phyloP scores from a whole-genome alignment of 2,888 invertebrate genomes.

The Microctonus brassicae region DNA sequence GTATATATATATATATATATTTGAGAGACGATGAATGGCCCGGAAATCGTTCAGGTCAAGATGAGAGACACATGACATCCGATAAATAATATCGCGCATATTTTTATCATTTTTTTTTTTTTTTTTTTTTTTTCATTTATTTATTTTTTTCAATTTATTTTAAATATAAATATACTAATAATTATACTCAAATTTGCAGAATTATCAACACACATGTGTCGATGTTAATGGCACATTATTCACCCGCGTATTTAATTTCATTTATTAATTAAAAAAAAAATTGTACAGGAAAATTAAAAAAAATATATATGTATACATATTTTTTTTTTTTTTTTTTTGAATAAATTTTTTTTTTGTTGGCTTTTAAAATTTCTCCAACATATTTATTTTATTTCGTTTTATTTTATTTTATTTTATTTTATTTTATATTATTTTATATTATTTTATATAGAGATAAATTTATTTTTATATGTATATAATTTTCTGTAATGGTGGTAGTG shows the following conservation, averaged over 20 bases:
- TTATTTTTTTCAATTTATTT: too few species aligned
- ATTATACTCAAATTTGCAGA: neutral
- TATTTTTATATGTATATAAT: slow-evolving; percentile 6
- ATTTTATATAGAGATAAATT: too few species aligned
- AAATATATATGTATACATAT: too few species aligned
- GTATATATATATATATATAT: neutral
- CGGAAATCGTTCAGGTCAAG: slow-evolving; percentile 43
- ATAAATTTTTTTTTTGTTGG: neutral
- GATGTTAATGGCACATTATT: neutral
- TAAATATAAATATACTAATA: neutral
- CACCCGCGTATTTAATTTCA: neutral
- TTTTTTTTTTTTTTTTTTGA: too few species aligned
- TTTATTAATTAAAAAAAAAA: neutral
- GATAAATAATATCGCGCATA: slow-evolving; percentile 40
- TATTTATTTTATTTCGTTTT: too few species aligned
- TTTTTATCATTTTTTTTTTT: slow-evolving; percentile 44
- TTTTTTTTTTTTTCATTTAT: too few species aligned
- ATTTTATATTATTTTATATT: too few species aligned
- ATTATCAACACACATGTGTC: neutral
- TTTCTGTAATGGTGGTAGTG: neutral
- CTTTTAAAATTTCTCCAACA: slow-evolving; percentile 13
- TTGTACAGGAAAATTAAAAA: neutral
- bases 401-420: too few species aligned
- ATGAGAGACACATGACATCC: slow-evolving; percentile 37
- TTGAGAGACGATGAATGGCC: slow-evolving; percentile 32